These are phyloP conservation scores for Struthio camelus DNA, from an alignment of 2,113 vertebrate genomes.

Conservation along the genomic window DNA sequence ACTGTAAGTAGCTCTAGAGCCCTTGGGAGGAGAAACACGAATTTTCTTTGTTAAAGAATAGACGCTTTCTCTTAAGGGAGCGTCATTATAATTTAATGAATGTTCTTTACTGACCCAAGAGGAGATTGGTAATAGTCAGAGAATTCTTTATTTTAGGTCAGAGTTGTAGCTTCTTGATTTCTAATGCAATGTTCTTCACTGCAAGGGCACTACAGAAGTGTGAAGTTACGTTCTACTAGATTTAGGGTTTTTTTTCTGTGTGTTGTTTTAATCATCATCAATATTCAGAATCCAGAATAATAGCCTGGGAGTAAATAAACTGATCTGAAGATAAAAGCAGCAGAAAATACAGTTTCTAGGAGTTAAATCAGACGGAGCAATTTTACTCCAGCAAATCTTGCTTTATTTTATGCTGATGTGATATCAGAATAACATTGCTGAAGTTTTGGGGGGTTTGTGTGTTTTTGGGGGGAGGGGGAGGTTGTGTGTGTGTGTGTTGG, in stretches of 20 bases:
- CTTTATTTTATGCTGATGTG: not conserved
- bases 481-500: too few species aligned
- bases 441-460: too few species aligned
- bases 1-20: conserved; percentile 86
- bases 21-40: not conserved
- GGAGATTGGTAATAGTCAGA: not conserved
- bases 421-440: not conserved
- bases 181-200: not conserved
- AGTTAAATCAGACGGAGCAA: not conserved
- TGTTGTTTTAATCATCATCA: not conserved
- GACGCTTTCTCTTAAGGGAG: not conserved
- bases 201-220: not conserved
- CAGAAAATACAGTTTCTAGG: not conserved
- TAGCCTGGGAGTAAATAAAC: not conserved
- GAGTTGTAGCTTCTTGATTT: not conserved
- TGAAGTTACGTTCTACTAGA: not conserved
- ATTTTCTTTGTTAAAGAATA: not conserved
- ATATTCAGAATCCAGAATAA: not conserved
- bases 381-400: not conserved
- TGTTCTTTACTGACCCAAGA: not conserved
- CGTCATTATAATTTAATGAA: not conserved
- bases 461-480: too few species aligned
- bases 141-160: not conserved
- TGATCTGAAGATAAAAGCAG: not conserved
- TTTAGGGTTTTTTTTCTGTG: not conserved